Evolutionary conservation across 2,888 invertebrate species (phyloP).

Genomic region (Magallana nippona): DNA sequence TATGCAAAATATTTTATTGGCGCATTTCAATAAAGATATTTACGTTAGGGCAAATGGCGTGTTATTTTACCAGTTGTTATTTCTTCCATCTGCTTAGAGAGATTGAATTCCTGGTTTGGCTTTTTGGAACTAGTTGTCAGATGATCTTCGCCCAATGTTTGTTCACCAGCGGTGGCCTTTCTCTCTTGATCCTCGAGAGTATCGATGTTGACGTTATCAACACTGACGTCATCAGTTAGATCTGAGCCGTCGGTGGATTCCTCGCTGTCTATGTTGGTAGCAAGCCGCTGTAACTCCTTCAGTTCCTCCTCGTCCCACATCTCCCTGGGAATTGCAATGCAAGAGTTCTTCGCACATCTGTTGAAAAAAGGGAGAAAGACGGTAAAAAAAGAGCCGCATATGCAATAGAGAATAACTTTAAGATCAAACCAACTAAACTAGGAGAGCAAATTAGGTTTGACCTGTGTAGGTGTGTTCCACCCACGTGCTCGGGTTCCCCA

Average conservation of each 20-base stretch:
- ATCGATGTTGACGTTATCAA: constrained; percentile 1
- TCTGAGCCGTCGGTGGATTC: not conserved
- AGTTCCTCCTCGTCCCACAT: constrained; percentile 1
- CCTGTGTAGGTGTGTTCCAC: constrained; percentile 36
- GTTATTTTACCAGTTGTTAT: not conserved
- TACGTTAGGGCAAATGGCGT: too few species aligned
- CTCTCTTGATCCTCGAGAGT: not conserved
- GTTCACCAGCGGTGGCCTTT: not conserved
- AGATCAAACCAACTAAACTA: too few species aligned
- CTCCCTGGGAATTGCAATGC: constrained; percentile 8
- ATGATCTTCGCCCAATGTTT: not conserved
- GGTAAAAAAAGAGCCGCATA: too few species aligned
- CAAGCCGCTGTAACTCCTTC: not conserved
- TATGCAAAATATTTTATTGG: not conserved
- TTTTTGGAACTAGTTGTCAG: not conserved
- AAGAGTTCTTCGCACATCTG: constrained; percentile 19
- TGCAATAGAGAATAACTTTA: too few species aligned
- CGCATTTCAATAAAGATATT: not conserved
- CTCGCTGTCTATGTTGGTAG: not conserved
- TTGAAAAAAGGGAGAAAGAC: not conserved
- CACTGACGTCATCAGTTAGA: constrained; percentile 6
- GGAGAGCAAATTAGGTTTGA: not conserved
- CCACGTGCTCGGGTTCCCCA: constrained; percentile 13
- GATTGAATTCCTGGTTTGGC: not conserved
- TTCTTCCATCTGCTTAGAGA: not conserved